A percentile compares a stretch with the other conserved stretches of the same genome.
These are phyloP conservation scores for Monodelphis domestica DNA, from an alignment of 2,797 vertebrate species.

Conservation along the genomic window DNA sequence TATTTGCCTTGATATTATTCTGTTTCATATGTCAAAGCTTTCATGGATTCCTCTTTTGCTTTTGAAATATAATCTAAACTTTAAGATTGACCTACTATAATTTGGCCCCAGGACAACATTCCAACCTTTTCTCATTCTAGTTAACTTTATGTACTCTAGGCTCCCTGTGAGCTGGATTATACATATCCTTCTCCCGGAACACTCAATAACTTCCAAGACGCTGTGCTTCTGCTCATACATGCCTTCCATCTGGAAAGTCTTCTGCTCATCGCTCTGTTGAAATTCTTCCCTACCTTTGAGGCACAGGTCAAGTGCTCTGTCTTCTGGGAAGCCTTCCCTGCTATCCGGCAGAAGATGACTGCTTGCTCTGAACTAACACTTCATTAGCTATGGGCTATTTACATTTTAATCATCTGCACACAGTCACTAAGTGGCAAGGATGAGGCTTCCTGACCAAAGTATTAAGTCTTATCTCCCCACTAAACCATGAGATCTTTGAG, in stretches of 20 bases:
- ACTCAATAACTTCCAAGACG: not conserved
- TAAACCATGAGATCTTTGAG: not conserved
- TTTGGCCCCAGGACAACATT: not conserved
- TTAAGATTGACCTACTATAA: not conserved
- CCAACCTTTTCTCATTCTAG: not conserved
- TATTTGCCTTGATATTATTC: not conserved
- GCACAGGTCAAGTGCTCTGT: not conserved
- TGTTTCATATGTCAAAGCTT: not conserved
- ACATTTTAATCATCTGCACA: not conserved
- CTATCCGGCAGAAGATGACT: not conserved
- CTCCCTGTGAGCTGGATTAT: not conserved
- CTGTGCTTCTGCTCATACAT: not conserved
- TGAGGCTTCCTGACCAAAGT: not conserved
- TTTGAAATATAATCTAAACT: not conserved
- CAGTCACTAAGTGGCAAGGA: not conserved
- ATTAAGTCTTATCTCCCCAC: not conserved
- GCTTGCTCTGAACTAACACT: not conserved
- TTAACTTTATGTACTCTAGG: not conserved
- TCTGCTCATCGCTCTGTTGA: not conserved
- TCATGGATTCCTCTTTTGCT: not conserved
- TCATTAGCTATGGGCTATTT: not conserved
- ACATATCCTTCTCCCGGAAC: not conserved
- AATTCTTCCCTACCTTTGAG: not conserved
- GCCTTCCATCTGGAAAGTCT: not conserved
- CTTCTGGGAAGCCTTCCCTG: not conserved